Base-by-base conservation (phyloP, 2,113 vertebrate genomes). In the Tauraco erythrolophus region DNA sequence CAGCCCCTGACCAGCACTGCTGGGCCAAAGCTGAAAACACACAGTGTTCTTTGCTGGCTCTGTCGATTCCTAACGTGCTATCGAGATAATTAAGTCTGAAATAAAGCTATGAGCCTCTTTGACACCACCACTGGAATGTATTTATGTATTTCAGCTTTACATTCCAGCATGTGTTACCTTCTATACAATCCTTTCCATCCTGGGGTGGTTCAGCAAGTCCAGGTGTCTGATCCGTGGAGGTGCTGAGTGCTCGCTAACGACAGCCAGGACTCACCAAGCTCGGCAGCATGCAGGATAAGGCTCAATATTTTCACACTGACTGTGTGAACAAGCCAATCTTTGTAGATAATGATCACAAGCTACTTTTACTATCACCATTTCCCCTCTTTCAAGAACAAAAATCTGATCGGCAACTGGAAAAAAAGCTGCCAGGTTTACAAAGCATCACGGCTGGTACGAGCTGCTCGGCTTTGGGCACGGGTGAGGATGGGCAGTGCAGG, bases 91-190 rank as follows among this genome's bases (percentile, higher is more conserved):
- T 35, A 35, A 80, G 19, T 8, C 54, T 57, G 76, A 93, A 95
- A 94, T 35, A 48, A 82, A 95, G 83, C 69, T 70, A 22, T 56
- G 71, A 91, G 84, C 58, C 57, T 71, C 76, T 45, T 57, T 48
- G 81, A 91, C 94, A 94, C 76, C 80, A 37, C 79, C 68, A 24
- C 84, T 84, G 94, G 79, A 68, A 91, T 14, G 53, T 27, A 89
- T 71, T 71, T 19, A 2, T 45, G 70, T 25, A 51, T 62, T 88
- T 31, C 31, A 56, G 72, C 11, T 77, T 30, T 57, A 31, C 76
- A 39, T 50, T 82, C 83, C 65, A 25, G 75, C 71, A 60, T 4
- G 35, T 31, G 70, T 21, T 78, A 80, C 91, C 93, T 88, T 83
- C 75, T 65, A 1, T 3, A 43, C 8, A 10, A 37, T 14, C 28